These are phyloP conservation scores for Pilophorus perplexus DNA, from an alignment of 2,888 invertebrate genomes.

Conservation along the genomic window DNA sequence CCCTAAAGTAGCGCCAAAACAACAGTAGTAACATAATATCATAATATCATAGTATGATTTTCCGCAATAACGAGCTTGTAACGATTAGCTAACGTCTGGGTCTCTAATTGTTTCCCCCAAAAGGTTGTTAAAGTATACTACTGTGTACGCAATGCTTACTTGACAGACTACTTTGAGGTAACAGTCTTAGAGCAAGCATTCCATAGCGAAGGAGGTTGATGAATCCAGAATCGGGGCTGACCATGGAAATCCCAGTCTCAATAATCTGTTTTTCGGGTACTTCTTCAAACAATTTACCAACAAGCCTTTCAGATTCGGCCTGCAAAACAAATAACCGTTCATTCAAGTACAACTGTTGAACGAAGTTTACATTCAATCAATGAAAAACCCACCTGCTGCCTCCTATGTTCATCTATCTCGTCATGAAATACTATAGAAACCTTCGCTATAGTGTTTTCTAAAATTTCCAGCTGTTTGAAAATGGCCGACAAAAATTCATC, in stretches of 20 bases:
- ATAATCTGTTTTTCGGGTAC: constrained; percentile 53
- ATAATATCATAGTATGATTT: too few species aligned
- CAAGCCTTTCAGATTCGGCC: constrained; percentile 57
- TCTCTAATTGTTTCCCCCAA: too few species aligned
- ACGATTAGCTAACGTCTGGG: too few species aligned
- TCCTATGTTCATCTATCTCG: constrained; percentile 56
- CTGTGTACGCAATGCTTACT: constrained; percentile 60
- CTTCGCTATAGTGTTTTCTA: constrained; percentile 62
- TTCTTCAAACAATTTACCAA: constrained; percentile 59
- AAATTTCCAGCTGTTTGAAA: constrained; percentile 58
- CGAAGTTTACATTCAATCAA: constrained; percentile 14
- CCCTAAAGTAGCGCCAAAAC: too few species aligned
- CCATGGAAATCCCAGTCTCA: constrained; percentile 57
- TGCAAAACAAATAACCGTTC: constrained; percentile 49
- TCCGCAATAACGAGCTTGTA: too few species aligned
- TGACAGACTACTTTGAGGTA: constrained; percentile 72
- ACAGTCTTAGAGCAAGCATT: constrained; percentile 67
- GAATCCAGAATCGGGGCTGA: constrained; percentile 67
- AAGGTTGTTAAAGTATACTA: too few species aligned
- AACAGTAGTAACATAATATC: too few species aligned
- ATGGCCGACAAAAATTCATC: constrained; percentile 59
- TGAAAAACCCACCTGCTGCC: constrained; percentile 50
- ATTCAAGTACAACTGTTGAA: neutral
- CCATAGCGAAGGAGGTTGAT: constrained; percentile 75
- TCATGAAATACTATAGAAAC: constrained; percentile 59